Evolutionary conservation across 2,113 vertebrate species (phyloP), one percentile per base, ranked within the genome.

Genomic region (Carassius auratus): DNA sequence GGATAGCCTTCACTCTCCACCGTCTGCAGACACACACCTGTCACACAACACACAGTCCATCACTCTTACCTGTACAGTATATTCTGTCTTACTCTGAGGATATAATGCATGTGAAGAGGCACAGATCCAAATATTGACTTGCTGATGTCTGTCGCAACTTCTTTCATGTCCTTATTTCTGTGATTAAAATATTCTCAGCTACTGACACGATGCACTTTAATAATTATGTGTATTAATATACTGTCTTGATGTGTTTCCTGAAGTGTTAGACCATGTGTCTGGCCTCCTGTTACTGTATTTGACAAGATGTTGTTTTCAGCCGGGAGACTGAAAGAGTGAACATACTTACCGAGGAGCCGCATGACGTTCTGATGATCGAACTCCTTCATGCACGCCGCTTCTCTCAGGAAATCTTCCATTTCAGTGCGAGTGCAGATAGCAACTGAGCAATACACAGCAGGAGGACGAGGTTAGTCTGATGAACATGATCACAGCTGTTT

Each of bases 351-450:
- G 0, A 98, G 92, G 36, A 98, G 95, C 89, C 96, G 95, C 96
- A 98, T 97, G 89, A 98, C 97, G 0, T 98, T 98, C 76, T 94
- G 91, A 86, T 98, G 97, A 91, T 98, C 97, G 0, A 98, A 98
- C 91, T 98, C 97, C 81, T 97, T 98, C 97, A 98, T 98, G 89
- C 97, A 97, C 69, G 97, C 96, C 0, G 97, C 97, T 79, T 98
- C 97, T 0, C 96, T 94, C 30, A 98, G 94, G 85, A 98, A 98
- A 45, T 98, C 97, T 79, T 98, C 97, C 96, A 98, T 96, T 89
- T 98, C 97, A 0, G 95, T 95, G 55, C 97, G 95, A 0, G 96
- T 97, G 50, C 97, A 98, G 93, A 98, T 97, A 68, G 97, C 96
- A 64, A 97, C 97, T 96, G 80, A 30, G 42, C 17, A 42, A 68